Conservation (phyloP, 2,113 vertebrate species). For the Tragelaphus scriptus region DNA sequence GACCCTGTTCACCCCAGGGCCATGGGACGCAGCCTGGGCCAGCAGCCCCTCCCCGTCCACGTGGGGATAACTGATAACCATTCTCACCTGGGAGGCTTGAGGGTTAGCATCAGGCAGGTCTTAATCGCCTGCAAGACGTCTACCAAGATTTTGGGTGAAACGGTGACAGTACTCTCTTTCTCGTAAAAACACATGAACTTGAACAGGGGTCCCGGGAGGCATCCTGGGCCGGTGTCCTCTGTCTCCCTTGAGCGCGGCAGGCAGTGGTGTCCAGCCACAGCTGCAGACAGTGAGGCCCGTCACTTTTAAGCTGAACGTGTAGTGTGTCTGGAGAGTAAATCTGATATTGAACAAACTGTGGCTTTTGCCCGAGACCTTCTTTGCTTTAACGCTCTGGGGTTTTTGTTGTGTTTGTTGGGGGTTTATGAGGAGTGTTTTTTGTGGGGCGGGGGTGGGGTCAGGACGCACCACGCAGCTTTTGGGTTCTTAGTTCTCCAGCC, state of each 20-base stretch:
- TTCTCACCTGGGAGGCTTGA: too few species aligned
- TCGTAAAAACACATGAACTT: rapidly evolving
- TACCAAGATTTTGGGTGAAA: not conserved
- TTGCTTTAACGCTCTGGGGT: not conserved
- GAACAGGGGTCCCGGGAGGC: not conserved
- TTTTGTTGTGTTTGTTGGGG: not conserved
- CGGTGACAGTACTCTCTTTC: not conserved
- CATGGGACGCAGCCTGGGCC: rapidly evolving
- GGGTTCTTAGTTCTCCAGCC: not conserved
- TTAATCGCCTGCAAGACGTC: rapidly evolving
- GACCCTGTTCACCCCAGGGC: rapidly evolving
- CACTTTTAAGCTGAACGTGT: rapidly evolving
- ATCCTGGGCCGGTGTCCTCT: rapidly evolving
- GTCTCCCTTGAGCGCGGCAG: not conserved
- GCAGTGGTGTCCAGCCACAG: too few species aligned
- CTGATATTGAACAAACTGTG: not conserved
- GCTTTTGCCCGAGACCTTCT: not conserved
- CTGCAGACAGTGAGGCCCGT: not conserved
- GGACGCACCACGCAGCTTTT: not conserved
- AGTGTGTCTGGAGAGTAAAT: too few species aligned
- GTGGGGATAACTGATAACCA: rapidly evolving
- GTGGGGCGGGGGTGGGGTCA: not conserved
- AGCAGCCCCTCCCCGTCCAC: rapidly evolving
- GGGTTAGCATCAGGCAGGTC: rapidly evolving
- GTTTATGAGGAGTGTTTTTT: not conserved